These are phyloP conservation scores for Cartodere bifasciata DNA, from an alignment of 2,888 invertebrate genomes.

Conservation along the genomic window DNA sequence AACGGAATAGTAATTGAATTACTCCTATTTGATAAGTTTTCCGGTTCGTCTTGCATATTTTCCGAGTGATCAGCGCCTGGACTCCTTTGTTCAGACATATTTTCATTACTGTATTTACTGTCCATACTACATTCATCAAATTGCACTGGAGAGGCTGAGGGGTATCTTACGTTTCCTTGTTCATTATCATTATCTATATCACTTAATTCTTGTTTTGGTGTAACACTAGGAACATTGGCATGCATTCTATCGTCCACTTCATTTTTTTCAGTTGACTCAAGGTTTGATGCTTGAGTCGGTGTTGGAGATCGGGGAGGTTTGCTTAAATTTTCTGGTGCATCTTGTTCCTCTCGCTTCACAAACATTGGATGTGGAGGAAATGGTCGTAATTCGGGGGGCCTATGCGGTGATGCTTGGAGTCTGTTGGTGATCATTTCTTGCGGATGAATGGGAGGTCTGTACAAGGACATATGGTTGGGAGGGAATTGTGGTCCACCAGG, in stretches of 20 bases:
- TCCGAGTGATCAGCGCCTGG: slow-evolving; percentile 51
- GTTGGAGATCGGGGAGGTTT: slow-evolving; percentile 49
- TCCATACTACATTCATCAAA: slow-evolving; percentile 71
- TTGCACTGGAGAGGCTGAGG: slow-evolving; percentile 51
- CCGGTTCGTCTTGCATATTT: slow-evolving; percentile 61
- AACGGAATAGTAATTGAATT: slow-evolving; percentile 47
- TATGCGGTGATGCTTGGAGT: slow-evolving; percentile 43
- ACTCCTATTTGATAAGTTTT: slow-evolving; percentile 63
- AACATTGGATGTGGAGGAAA: slow-evolving; percentile 57
- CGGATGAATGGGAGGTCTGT: slow-evolving; percentile 44
- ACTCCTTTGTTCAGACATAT: slow-evolving; percentile 41
- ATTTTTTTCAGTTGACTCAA: slow-evolving; percentile 15
- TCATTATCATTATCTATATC: slow-evolving; percentile 51
- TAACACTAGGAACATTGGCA: slow-evolving; percentile 39
- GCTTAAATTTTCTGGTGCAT: slow-evolving; percentile 63
- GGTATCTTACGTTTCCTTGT: slow-evolving; percentile 47
- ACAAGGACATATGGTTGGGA: slow-evolving; percentile 48
- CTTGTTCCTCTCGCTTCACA: slow-evolving; percentile 59
- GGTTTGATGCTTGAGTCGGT: slow-evolving; percentile 18
- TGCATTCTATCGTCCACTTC: slow-evolving; percentile 16
- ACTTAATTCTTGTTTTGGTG: slow-evolving; percentile 49
- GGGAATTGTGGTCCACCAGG: slow-evolving; percentile 48
- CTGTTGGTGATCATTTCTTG: slow-evolving; percentile 51
- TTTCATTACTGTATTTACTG: slow-evolving; percentile 63
- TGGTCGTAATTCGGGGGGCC: slow-evolving; percentile 43